phyloP scores from a whole-genome alignment of 2,113 vertebrate genomes.

The Hydropotes inermis region DNA sequence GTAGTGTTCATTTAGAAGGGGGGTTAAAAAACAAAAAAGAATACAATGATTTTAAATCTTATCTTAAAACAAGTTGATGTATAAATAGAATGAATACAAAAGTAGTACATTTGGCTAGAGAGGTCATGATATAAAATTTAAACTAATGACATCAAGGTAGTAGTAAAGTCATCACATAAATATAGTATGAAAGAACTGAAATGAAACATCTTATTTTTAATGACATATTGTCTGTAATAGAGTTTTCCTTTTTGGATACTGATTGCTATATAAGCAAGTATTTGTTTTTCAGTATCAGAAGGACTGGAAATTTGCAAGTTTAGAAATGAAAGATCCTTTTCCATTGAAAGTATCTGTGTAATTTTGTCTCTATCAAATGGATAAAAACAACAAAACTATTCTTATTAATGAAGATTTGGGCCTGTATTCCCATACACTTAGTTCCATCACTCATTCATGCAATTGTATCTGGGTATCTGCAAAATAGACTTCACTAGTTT shows the following conservation, averaged over 20 bases:
- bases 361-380: not conserved
- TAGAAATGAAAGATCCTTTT: not conserved
- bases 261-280: not conserved
- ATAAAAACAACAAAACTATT: not conserved
- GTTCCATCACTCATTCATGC: not conserved
- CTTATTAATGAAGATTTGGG: not conserved
- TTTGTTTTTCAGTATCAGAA: not conserved
- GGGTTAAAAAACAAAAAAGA: not conserved
- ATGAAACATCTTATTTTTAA: not conserved
- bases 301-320: not conserved
- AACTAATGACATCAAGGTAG: not conserved
- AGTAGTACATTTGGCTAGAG: not conserved
- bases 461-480: not conserved
- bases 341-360: not conserved
- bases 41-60: not conserved
- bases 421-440: not conserved
- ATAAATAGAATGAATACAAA: not conserved
- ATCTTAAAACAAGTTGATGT: not conserved
- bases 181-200: not conserved
- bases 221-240: not conserved
- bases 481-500: not conserved
- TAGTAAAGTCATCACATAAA: not conserved
- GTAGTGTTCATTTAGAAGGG: not conserved
- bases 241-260: not conserved
- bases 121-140: not conserved